Evolutionary conservation across 1,140 invertebrate species (phyloP), one percentile per base, ranked within the genome.

Genomic region (Wiebesia pumilae): DNA sequence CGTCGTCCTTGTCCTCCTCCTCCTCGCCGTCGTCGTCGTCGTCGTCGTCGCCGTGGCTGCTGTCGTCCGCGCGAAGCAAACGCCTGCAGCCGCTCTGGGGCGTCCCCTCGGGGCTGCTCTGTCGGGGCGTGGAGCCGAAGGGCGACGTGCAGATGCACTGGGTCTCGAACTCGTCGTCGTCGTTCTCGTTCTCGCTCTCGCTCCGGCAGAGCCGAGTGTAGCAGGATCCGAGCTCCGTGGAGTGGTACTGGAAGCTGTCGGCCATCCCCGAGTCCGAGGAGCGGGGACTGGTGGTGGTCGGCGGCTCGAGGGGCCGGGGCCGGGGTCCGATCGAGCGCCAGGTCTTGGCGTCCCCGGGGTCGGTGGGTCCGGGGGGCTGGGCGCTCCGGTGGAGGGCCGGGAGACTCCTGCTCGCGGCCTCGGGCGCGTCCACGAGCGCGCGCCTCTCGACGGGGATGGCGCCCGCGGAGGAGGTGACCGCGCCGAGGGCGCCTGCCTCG

Each of bases 201-300:
- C 80, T 43, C 81, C 65, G 80, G 88, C 85, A 84, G 40, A 84
- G 81, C 21, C 84, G 81, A 0, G 71, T 58, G 82, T 92, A 92
- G 75, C 88, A 91, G 9, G 90, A 92, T 88, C 91, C 91, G 0
- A 93, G 83, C 30, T 92, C 92, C 0, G 90, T 90, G 27, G 92
- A 93, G 83, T 91, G 92, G 10, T 92, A 89, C 24, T 91, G 90
- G 90, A 95, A 97, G 90, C 96, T 97, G 40, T 97, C 97, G 6
- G 97, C 97, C 93, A 98, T 96, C 33, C 97, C 97, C 0, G 96
- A 97, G 91, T 98, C 97, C 12, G 96, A 97, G 9, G 97, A 97
- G 43, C 92, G 91, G 38, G 93, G 84, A 86, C 95, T 95, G 54
- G 35, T 38, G 78, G 14, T 38, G 33, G 0, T 9, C 38, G 71